phyloP scores from a whole-genome alignment of 2,888 invertebrate species.

The Coenonympha arcania region DNA sequence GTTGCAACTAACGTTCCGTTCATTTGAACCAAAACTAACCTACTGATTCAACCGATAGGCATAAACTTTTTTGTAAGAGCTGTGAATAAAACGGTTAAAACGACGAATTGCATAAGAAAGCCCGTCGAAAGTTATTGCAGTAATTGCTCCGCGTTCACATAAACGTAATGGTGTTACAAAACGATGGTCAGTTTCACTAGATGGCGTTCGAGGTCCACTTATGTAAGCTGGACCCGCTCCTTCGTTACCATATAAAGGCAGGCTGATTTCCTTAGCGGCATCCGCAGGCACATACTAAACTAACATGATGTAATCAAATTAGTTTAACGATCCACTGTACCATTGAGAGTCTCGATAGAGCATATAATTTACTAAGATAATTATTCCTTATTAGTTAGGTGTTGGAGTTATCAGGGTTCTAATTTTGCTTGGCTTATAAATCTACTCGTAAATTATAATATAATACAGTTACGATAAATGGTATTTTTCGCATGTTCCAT shows the following conservation, averaged over 20 bases:
- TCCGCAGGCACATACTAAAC: slow-evolving; percentile 41
- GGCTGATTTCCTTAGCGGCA: slow-evolving; percentile 46
- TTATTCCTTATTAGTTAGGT: not conserved
- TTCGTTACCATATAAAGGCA: slow-evolving; percentile 49
- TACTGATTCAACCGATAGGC: too few species aligned
- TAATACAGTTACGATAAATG: too few species aligned
- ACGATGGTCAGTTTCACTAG: slow-evolving; percentile 37
- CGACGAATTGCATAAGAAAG: slow-evolving; percentile 10
- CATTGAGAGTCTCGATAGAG: not conserved
- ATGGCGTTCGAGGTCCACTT: slow-evolving; percentile 39
- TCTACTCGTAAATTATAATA: too few species aligned
- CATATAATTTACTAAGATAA: not conserved
- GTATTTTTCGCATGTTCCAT: not conserved
- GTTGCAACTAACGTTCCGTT: too few species aligned
- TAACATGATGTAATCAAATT: slow-evolving; percentile 42
- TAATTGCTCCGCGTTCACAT: slow-evolving; percentile 14
- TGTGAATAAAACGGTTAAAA: not conserved
- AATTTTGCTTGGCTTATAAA: too few species aligned
- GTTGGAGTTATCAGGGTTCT: too few species aligned
- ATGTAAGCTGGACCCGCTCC: slow-evolving; percentile 37
- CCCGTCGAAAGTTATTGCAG: slow-evolving; percentile 17
- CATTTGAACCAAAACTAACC: too few species aligned
- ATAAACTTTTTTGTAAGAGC: not conserved
- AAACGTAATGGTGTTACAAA: slow-evolving; percentile 32
- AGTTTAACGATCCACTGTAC: slow-evolving; percentile 1